Base-by-base conservation (phyloP, 2,888 invertebrate genomes). In the Acanthosepion esculentum region DNA sequence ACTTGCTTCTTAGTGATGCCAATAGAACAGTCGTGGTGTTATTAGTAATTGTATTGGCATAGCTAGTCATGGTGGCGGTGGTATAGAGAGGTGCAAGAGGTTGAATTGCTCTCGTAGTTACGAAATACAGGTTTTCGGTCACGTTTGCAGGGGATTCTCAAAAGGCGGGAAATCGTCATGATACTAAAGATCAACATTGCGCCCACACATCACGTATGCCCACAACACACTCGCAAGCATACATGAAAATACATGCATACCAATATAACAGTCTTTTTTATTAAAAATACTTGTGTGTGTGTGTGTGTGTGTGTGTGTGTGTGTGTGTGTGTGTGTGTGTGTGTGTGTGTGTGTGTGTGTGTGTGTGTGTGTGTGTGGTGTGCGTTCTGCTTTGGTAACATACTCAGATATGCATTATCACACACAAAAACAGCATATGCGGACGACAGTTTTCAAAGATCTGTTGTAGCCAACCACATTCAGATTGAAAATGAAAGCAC, bases 41-140 rank as follows among this genome's bases (percentile, higher is more conserved):
- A 78, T 78, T 78, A 78, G 78, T 78, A 78, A 78, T 78, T 78
- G 78, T 78, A 78, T 78, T 78, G 78, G n/a, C n/a, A 78, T 78
- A 78, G 78, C 78, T n/a, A 64, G 8, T 64, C 7, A 26, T 64
- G 64, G 64, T 64, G 64, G 2, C 26, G 29, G n/a, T 8, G 78
- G n/a, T 12, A n/a, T 8, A 29, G 78, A n/a, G 78, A n/a, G n/a
- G 10, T n/a, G n/a, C 8, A 29, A 10, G n/a, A n/a, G 10, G n/a
- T 78, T 29, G 78, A 78, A 78, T 29, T 78, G n/a, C n/a, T 12
- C 78, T 78, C n/a, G 8, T n/a, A 0, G n/a, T 78, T 8, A 78
- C n/a, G n/a, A 29, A 78, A 78, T 29, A 78, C 78, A 12, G 15
- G n/a, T 8, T n/a, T 78, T 8, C n/a, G 8, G n/a, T 12, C n/a